These are phyloP conservation scores for Drosophila sordidula DNA, from an alignment of 2,888 invertebrate genomes.

Conservation along the genomic window DNA sequence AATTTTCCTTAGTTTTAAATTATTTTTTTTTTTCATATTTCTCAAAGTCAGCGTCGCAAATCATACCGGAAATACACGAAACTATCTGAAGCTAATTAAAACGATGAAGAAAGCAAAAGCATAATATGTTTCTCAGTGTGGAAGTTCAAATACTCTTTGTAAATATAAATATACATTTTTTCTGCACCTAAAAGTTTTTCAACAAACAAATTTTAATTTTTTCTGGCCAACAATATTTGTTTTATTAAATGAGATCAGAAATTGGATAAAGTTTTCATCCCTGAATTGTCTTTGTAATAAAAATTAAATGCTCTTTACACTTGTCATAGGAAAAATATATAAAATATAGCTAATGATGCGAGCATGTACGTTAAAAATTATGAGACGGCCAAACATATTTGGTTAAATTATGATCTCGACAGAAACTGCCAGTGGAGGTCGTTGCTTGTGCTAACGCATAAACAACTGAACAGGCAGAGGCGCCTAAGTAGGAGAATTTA, in stretches of 20 bases:
- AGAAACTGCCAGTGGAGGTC: constrained; percentile 32
- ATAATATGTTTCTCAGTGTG: not conserved
- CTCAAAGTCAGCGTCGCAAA: constrained; percentile 64
- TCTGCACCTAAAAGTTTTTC: not conserved
- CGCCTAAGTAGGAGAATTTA: constrained; percentile 5
- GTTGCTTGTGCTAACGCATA: constrained; percentile 14
- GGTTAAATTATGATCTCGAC: constrained; percentile 36
- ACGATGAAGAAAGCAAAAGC: constrained; percentile 44
- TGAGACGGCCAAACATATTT: constrained; percentile 36
- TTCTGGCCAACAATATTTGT: too few species aligned
- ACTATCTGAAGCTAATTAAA: constrained; percentile 63
- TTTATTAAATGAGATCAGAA: too few species aligned
- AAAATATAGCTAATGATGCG: constrained; percentile 7
- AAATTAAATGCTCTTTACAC: not conserved
- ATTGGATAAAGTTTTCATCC: too few species aligned
- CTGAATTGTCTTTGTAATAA: not conserved
- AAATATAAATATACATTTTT: not conserved
- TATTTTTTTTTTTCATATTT: constrained; percentile 25
- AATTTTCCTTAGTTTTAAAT: constrained; percentile 28
- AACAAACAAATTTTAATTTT: not conserved
- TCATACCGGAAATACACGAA: constrained; percentile 55
- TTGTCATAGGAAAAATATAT: constrained; percentile 9
- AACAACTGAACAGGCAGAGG: constrained; percentile 27
- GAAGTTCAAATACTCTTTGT: constrained; percentile 4
- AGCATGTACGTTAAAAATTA: constrained; percentile 4